Conservation (phyloP, 2,113 vertebrate species). For the Cryptoleucopteryx plumbea region DNA sequence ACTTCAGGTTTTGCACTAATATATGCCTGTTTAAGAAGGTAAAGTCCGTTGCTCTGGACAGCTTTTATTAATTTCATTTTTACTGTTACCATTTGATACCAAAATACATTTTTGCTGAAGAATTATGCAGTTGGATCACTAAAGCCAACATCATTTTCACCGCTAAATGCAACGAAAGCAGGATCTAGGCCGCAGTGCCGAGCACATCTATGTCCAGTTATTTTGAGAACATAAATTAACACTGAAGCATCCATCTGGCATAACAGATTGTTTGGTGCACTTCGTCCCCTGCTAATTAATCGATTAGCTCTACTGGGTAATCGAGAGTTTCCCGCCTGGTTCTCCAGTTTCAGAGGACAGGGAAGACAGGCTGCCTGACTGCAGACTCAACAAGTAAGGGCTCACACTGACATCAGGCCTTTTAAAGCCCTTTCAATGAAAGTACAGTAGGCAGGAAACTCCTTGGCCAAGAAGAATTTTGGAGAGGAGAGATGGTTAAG, state of each 20-base stretch:
- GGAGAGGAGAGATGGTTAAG: background rate
- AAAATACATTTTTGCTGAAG: slow-evolving; percentile 4
- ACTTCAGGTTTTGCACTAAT: background rate
- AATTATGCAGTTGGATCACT: background rate
- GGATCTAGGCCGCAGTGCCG: background rate
- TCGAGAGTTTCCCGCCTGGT: background rate
- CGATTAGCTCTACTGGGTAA: slow-evolving; percentile 9
- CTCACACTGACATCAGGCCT: background rate
- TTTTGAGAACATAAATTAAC: slow-evolving; percentile 33
- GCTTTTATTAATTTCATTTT: background rate
- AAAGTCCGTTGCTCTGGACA: background rate
- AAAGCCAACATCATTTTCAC: background rate
- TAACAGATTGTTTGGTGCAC: slow-evolving; percentile 36
- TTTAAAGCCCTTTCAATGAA: background rate
- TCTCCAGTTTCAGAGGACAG: background rate
- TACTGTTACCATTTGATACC: background rate
- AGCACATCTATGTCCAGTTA: slow-evolving; percentile 14
- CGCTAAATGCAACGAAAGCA: background rate
- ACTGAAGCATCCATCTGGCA: slow-evolving; percentile 42
- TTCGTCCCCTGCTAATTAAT: slow-evolving; percentile 44
- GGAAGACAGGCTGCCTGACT: background rate
- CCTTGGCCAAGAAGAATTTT: background rate
- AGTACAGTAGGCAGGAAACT: background rate
- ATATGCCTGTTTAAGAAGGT: background rate
- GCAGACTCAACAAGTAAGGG: background rate